These are phyloP conservation scores for Microtus montanus DNA, from an alignment of 2,113 vertebrate species.

Conservation along the genomic window DNA sequence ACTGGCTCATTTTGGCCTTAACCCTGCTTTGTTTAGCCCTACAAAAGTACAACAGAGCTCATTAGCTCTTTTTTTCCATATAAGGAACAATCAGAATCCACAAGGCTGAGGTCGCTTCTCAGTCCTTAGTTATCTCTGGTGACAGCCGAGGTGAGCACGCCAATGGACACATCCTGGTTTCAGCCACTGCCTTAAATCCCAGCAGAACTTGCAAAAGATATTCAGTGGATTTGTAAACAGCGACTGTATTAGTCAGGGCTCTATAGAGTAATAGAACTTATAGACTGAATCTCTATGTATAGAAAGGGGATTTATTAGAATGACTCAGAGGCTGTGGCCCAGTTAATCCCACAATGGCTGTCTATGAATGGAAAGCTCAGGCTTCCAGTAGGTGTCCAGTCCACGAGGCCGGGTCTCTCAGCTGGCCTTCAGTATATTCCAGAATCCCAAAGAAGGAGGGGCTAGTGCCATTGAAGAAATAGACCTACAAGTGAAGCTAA, in stretches of 20 bases:
- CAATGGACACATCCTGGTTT: background rate
- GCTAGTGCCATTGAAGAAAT: background rate
- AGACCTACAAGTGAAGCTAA: background rate
- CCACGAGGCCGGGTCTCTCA: background rate
- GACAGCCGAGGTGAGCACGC: background rate
- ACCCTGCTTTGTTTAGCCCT: background rate
- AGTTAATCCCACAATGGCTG: background rate
- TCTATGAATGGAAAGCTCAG: background rate
- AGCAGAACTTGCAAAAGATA: background rate
- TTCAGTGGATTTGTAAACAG: background rate
- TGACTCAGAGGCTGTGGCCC: background rate
- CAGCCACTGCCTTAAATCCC: background rate
- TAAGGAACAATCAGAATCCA: background rate
- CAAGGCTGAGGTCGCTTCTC: background rate
- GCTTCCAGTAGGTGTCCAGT: background rate
- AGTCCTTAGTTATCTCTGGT: background rate
- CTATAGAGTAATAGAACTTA: background rate
- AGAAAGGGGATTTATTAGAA: background rate
- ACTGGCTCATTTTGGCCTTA: background rate
- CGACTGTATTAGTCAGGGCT: background rate
- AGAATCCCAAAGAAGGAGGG: background rate
- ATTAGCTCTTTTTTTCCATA: background rate
- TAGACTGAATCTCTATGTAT: background rate
- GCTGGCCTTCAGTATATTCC: background rate
- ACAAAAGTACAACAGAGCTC: background rate